phyloP scores from a whole-genome alignment of 2,797 vertebrate species.

The Syngnathus rostellatus region DNA sequence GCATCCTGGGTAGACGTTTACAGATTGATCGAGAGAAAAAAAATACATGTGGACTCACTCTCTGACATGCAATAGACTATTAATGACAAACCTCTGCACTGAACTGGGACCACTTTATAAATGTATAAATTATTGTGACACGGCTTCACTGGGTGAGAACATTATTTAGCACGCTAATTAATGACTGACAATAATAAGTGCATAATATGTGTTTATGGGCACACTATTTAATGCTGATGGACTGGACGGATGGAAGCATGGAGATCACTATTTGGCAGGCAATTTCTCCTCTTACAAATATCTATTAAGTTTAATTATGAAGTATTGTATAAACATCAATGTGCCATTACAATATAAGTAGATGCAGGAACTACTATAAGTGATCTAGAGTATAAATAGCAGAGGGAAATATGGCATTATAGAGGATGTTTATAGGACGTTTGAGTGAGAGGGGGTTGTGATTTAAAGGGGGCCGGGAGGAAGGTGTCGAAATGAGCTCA shows the following conservation, averaged over 20 bases:
- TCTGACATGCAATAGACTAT: too few species aligned
- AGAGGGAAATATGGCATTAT: background rate
- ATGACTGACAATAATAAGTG: background rate
- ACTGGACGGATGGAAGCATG: background rate
- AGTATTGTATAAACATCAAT: background rate
- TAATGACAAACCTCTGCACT: too few species aligned
- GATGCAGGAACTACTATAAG: background rate
- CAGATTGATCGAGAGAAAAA: too few species aligned
- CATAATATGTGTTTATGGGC: background rate
- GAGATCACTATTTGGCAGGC: background rate
- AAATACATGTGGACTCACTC: too few species aligned
- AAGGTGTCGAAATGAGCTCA: conserved; percentile 59
- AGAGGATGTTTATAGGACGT: conserved; percentile 29
- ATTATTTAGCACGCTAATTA: background rate
- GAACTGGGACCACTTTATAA: background rate
- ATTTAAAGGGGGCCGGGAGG: conserved; percentile 52
- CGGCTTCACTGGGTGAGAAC: background rate
- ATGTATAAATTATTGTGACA: background rate
- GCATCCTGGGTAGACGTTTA: too few species aligned
- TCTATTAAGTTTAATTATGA: too few species aligned
- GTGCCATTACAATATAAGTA: background rate
- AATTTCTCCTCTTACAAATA: background rate
- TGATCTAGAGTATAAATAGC: background rate
- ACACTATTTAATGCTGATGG: background rate
- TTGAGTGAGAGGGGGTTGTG: conserved; percentile 53